These are phyloP conservation scores for Notothenia coriiceps DNA, from an alignment of 2,113 vertebrate genomes.

Conservation along the genomic window DNA sequence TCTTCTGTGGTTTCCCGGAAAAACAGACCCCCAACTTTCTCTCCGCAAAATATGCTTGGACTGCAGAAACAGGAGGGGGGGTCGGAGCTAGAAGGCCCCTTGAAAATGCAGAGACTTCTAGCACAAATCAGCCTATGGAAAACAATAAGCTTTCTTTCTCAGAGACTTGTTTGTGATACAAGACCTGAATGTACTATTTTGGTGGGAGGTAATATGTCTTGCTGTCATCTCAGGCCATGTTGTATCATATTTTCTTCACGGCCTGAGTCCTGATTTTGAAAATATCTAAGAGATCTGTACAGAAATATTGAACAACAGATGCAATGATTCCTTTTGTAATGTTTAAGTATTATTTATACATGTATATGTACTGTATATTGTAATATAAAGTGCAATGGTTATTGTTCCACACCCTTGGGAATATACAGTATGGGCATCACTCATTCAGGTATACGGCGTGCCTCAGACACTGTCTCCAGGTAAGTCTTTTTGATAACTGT, in stretches of 20 bases:
- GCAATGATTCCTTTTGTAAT: slow-evolving; percentile 57
- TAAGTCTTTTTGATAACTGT: slow-evolving; percentile 45
- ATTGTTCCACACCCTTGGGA: slow-evolving; percentile 63
- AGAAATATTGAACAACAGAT: slow-evolving; percentile 58
- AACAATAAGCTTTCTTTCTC: slow-evolving; percentile 69
- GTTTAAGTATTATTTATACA: slow-evolving; percentile 80
- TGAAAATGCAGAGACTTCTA: slow-evolving; percentile 63
- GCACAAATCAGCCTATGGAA: slow-evolving; percentile 58
- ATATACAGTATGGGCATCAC: slow-evolving; percentile 35
- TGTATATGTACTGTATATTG: slow-evolving; percentile 87
- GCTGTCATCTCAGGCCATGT: slow-evolving; percentile 56
- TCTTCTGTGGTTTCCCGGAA: slow-evolving; percentile 18
- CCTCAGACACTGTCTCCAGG: slow-evolving; percentile 47
- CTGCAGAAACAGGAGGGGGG: slow-evolving; percentile 67
- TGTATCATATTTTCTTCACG: slow-evolving; percentile 76
- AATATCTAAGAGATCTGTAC: slow-evolving; percentile 31
- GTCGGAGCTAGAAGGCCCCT: slow-evolving; percentile 24
- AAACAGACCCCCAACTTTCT: slow-evolving; percentile 2
- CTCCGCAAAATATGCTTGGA: slow-evolving; percentile 66
- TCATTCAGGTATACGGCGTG: slow-evolving; percentile 68
- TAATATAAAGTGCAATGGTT: slow-evolving; percentile 95
- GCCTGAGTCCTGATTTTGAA: slow-evolving; percentile 35
- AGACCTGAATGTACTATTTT: slow-evolving; percentile 45
- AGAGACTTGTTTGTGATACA: slow-evolving; percentile 57
- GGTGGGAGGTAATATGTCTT: slow-evolving; percentile 41